Conservation (phyloP, 1,140 invertebrate genomes). For the Bicyclus anynana region DNA sequence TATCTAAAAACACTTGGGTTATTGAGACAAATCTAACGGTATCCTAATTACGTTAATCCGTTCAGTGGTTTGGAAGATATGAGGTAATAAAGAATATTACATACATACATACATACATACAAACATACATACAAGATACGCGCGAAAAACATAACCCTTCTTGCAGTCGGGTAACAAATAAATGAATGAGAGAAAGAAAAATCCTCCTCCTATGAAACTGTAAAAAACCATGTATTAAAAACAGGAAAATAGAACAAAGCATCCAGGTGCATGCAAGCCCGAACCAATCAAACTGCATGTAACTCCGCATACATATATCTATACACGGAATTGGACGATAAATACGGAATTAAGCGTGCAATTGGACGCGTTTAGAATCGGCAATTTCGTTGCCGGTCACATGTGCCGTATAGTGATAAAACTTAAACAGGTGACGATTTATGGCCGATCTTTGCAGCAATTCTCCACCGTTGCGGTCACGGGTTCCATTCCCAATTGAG, state of each 20-base stretch:
- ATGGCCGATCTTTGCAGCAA: neutral
- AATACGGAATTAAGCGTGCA: conserved; percentile 3
- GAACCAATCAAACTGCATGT: conserved; percentile 4
- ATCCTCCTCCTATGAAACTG: too few species aligned
- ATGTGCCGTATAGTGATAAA: neutral
- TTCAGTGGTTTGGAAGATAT: too few species aligned
- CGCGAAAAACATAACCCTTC: too few species aligned
- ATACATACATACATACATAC: too few species aligned
- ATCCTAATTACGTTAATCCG: too few species aligned
- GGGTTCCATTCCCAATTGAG: too few species aligned
- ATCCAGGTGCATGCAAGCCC: neutral
- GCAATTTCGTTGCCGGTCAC: neutral
- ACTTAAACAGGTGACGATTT: conserved; percentile 1
- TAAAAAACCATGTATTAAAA: neutral
- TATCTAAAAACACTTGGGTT: too few species aligned
- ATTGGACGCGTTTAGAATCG: neutral
- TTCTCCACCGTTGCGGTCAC: neutral
- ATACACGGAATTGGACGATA: conserved; percentile 7
- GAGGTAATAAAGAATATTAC: too few species aligned
- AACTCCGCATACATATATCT: neutral
- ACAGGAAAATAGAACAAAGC: neutral
- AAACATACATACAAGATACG: too few species aligned
- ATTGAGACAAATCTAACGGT: too few species aligned
- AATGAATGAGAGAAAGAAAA: too few species aligned
- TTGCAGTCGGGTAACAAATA: too few species aligned